These are phyloP conservation scores for Portevinia maculata DNA, from an alignment of 2,888 invertebrate species.

Conservation along the genomic window DNA sequence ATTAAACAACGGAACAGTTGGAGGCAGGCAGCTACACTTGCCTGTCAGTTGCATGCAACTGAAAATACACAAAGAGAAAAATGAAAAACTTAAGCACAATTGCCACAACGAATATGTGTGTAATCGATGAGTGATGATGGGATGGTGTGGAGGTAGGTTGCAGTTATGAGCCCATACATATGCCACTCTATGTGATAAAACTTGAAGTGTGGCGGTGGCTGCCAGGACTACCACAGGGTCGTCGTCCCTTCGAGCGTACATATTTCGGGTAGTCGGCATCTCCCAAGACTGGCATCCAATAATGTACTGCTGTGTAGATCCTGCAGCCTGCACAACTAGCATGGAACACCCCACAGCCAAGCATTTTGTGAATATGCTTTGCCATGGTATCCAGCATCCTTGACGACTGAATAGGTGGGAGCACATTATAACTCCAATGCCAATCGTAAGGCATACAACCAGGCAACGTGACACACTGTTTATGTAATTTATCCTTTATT, in stretches of 20 bases:
- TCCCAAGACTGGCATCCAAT: conserved; percentile 2
- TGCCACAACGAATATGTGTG: conserved; percentile 6
- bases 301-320: conserved; percentile 1
- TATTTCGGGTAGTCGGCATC: conserved; percentile 14
- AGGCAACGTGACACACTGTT: conserved; percentile 15
- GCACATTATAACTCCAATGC: conserved; percentile 6
- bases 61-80: background rate
- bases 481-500: conserved; percentile 33
- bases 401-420: background rate
- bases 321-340: background rate
- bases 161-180: background rate
- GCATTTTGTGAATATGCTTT: background rate
- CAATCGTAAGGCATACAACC: conserved; percentile 23
- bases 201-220: background rate
- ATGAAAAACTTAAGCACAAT: conserved; percentile 33
- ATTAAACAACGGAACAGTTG: conserved; percentile 20
- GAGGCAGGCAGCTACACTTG: conserved; percentile 4
- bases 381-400: background rate
- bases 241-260: conserved; percentile 1
- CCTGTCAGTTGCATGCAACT: background rate
- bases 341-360: background rate
- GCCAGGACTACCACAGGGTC: conserved; percentile 1
- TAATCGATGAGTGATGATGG: background rate
- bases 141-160: background rate
- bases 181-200: background rate